Base-by-base conservation (phyloP, 2,797 vertebrate species). In the Ciconia nigra region DNA sequence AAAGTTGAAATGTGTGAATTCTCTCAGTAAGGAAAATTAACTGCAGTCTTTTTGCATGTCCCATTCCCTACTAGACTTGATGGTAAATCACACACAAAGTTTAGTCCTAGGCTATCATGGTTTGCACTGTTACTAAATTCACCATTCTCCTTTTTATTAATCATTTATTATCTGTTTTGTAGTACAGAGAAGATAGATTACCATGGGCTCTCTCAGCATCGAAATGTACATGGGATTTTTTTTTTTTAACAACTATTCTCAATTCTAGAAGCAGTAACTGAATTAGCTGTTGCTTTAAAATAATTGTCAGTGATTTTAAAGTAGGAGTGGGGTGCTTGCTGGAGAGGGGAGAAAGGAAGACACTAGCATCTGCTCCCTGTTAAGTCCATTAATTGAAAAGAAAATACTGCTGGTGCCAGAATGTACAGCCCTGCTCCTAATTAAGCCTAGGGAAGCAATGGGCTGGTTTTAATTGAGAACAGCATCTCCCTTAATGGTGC, bases 391-490 rank as follows among this genome's bases (percentile, higher is more conserved):
- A 95, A 96, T 92, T 97, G 96, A 95, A 97, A 97, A 95, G 94
- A 96, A 97, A 98, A 96, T 94, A 89, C 26, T 93, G 78, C 90
- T 95, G 84, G 83, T 97, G 97, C 96, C 94, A 97, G 96, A 96
- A 95, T 65, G 94, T 93, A 88, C 73, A 92, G 74, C 70, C 86
- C 87, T 95, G 94, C 94, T 97, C 81, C 96, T 97, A 94, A 97
- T 97, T 97, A 97, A 96, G 85, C 85, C 76, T 87, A 35, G 66
- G 85, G 90, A 97, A 96, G 95, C 93, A 96, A 71, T 81, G 90
- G 93, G 77, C 84, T 91, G 81, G 74, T 95, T 97, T 98, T 98
- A 97, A 98, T 97, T 97, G 96, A 96, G 91, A 97, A 80, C 95
- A 96, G 92, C 76, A 66, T 96, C 78, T 88, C 87, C 84, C 65